Evolutionary conservation across 2,797 vertebrate genomes (phyloP), one percentile per base, ranked within the genome.

Genomic region (Oryzias dopingdopingensis): DNA sequence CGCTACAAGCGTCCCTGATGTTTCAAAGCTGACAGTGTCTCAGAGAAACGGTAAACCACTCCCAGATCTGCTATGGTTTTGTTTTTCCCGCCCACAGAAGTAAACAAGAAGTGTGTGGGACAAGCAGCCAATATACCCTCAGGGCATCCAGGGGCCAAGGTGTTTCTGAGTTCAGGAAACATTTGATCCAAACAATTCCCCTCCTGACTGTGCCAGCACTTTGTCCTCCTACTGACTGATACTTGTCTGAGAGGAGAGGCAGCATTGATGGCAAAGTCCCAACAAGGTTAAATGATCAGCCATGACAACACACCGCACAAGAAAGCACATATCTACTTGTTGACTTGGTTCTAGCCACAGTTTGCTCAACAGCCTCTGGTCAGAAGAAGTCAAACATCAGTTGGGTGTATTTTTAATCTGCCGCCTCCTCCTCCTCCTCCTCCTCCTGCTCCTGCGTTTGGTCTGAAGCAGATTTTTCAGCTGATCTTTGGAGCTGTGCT

Each of bases 361-460:
- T 88, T 87, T 86, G 79, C 76, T 67, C 65, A 51, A 70, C 80
- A 72, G 72, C 76, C 65, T 66, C 70, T 88, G 88, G 88, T 86
- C 76, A 62, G 74, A 67, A 74, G 80, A 85, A 88, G 80, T 85
- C 81, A 91, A 90, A 91, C 80, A 88, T 81, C 79, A 86, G 87
- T 84, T 85, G 24, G 63, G 80, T 90, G 77, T 90, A 90, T 91
- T 92, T 90, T 83, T 65, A 88, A 82, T 67, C 57, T 66, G 60
- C 71, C 67, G 60, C 74, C 83, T 81, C 59, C 70, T 44, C 79
- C 85, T 87, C 76, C 82, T 60, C 73, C 47, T 70, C 59, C 51
- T 37, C 18, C 18, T 18, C 18, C 82, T 60, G 74, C 47, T 70
- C 60, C 51, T 37, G 32, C 32, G 10, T 37, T 13, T 37, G 32